These are phyloP conservation scores for Meriones psammophilus DNA, from an alignment of 2,797 vertebrate species.

Conservation along the genomic window DNA sequence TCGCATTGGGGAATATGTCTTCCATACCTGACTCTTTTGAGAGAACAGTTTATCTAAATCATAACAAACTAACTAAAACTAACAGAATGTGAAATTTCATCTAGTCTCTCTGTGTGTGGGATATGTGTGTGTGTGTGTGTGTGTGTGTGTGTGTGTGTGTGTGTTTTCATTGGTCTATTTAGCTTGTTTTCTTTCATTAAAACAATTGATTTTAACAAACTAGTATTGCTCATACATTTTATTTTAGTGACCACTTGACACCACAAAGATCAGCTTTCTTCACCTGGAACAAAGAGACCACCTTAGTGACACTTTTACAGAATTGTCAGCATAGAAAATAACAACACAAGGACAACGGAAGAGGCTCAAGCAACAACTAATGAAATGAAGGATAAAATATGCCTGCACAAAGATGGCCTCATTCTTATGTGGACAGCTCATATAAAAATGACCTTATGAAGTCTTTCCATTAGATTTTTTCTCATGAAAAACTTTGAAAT, in stretches of 20 bases:
- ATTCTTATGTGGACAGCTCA: neutral
- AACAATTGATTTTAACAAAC: neutral
- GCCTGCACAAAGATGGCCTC: neutral
- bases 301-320: neutral
- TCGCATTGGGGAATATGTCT: neutral
- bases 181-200: constrained; percentile 44
- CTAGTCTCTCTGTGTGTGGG: neutral
- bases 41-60: neutral
- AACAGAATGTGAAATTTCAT: neutral
- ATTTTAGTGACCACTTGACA: neutral
- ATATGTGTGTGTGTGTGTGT: neutral
- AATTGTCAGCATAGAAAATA: neutral
- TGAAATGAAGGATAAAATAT: constrained; percentile 31
- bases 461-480: constrained; percentile 20
- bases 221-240: constrained; percentile 10
- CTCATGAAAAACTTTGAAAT: constrained; percentile 17
- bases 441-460: neutral
- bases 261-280: neutral
- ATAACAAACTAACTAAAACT: neutral
- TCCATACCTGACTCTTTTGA: neutral
- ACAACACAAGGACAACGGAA: neutral
- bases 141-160: neutral
- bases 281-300: neutral
- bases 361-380: neutral
- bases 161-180: neutral